Evolutionary conservation across 2,888 invertebrate species (phyloP).

Genomic region (Meteorus cinctellus): DNA sequence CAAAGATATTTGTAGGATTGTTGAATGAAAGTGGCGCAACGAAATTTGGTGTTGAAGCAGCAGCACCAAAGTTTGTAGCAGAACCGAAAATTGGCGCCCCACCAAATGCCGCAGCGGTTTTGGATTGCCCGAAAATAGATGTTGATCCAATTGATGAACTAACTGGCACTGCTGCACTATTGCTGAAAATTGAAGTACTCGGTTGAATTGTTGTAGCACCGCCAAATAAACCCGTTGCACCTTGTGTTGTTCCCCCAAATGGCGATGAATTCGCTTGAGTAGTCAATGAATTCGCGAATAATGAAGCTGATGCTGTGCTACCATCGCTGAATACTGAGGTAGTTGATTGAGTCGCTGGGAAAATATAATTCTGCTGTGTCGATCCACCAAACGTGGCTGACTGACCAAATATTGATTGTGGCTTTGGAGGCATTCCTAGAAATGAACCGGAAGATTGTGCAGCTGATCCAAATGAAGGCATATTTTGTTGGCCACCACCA

Average conservation of each 20-base stretch:
- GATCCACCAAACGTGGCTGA: slow-evolving; percentile 29
- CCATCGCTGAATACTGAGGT: slow-evolving; percentile 55
- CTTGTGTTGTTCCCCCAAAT: slow-evolving; percentile 58
- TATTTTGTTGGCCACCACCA: slow-evolving; percentile 51
- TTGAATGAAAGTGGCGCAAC: slow-evolving; percentile 55
- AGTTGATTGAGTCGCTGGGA: slow-evolving; percentile 57
- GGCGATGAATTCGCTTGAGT: slow-evolving; percentile 51
- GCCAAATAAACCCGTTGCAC: slow-evolving; percentile 54
- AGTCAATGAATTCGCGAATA: slow-evolving; percentile 58
- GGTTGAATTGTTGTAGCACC: slow-evolving; percentile 34
- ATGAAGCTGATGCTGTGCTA: slow-evolving; percentile 50
- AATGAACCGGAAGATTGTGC: slow-evolving; percentile 6
- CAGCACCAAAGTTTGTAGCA: slow-evolving; percentile 53
- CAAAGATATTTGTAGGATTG: slow-evolving; percentile 55
- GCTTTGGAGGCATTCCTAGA: slow-evolving; percentile 31
- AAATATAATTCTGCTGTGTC: slow-evolving; percentile 49
- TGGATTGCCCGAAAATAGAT: slow-evolving; percentile 60
- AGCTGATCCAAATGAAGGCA: slow-evolving; percentile 42
- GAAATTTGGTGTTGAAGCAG: slow-evolving; percentile 54
- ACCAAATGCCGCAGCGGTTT: slow-evolving; percentile 60
- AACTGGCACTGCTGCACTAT: slow-evolving; percentile 27
- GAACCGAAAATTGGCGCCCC: slow-evolving; percentile 63
- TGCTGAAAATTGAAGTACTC: slow-evolving; percentile 47
- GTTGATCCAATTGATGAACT: slow-evolving; percentile 44
- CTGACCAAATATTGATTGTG: slow-evolving; percentile 58